Evolutionary conservation across 2,888 invertebrate species (phyloP).

Genomic region (Apeira syringaria): DNA sequence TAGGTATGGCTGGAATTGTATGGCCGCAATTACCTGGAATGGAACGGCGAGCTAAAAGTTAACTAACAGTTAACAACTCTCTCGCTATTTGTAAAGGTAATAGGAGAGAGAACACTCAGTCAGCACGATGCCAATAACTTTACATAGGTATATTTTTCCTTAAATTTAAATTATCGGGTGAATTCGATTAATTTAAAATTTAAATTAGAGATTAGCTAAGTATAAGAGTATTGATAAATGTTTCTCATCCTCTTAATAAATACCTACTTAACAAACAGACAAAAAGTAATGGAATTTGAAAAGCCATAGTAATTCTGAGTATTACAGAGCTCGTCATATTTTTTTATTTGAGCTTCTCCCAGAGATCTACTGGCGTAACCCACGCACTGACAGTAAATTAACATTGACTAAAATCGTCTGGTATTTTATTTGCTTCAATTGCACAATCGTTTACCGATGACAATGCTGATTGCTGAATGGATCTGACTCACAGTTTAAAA

Average conservation of each 20-base stretch:
- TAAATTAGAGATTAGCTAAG: too few species aligned
- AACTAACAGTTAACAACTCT: not conserved
- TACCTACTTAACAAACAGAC: too few species aligned
- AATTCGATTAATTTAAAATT: too few species aligned
- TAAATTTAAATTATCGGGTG: too few species aligned
- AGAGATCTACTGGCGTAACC: not conserved
- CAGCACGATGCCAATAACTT: not conserved
- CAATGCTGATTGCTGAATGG: conserved; percentile 1
- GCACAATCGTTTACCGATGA: conserved; percentile 4
- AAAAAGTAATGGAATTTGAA: too few species aligned
- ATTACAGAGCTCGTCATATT: not conserved
- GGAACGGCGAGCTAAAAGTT: too few species aligned
- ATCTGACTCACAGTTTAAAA: conserved; percentile 1
- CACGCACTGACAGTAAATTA: not conserved
- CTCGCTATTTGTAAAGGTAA: conserved; percentile 6
- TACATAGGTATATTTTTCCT: too few species aligned
- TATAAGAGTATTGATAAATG: too few species aligned
- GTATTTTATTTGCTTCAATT: conserved; percentile 7
- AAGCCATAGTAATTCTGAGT: too few species aligned
- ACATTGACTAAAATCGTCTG: not conserved
- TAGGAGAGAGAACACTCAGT: not conserved
- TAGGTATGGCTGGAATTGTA: too few species aligned
- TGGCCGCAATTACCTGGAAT: too few species aligned
- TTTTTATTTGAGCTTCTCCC: not conserved
- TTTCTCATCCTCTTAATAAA: too few species aligned